Evolutionary conservation across 2,113 vertebrate genomes (phyloP), one percentile per base, ranked within the genome.

Genomic region (Chaetodon auriga): DNA sequence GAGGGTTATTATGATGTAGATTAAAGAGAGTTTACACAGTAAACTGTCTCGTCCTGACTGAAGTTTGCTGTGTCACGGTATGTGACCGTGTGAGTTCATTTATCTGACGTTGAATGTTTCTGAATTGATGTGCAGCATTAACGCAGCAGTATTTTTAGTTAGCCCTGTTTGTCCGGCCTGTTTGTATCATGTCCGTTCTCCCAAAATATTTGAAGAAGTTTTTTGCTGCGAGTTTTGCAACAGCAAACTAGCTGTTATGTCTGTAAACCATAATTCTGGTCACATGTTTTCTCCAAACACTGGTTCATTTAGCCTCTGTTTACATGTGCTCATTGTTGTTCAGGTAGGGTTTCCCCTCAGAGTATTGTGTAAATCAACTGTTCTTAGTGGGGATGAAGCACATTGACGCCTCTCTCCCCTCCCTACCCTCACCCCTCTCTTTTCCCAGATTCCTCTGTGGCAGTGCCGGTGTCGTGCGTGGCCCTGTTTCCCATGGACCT

Each of bases 401-500:
- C 58, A 81, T 19, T 87, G 36, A 84, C 43, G 13, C 49, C 10
- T 45, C 46, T 36, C 15, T 54, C 3, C 18, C 43, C 36, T 41
- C 35, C 21, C 62, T 41, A 21, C 7, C 38, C 30, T 53, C 30
- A 0, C 46, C 19, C 21, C 3, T 46, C 13, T 51, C 7, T 83
- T 70, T 58, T 85, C 63, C 69, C 88, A 93, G 91, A 92, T 66
- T 91, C 82, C 72, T 81, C 82, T 4, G 74, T 88, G 87, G 84
- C 79, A 13, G 69, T 82, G 73, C 89, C 75, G 35, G 78, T 76
- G 81, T 83, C 43, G 68, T 84, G 70, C 58, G 21, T 75, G 1
- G 62, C 95, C 92, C 90, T 95, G 95, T 94, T 82, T 90, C 96
- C 96, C 95, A 99, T 99, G 98, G 98, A 99, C 94, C 96, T 99